These are phyloP conservation scores for Channallabes apus DNA, from an alignment of 2,797 vertebrate genomes.

Conservation along the genomic window DNA sequence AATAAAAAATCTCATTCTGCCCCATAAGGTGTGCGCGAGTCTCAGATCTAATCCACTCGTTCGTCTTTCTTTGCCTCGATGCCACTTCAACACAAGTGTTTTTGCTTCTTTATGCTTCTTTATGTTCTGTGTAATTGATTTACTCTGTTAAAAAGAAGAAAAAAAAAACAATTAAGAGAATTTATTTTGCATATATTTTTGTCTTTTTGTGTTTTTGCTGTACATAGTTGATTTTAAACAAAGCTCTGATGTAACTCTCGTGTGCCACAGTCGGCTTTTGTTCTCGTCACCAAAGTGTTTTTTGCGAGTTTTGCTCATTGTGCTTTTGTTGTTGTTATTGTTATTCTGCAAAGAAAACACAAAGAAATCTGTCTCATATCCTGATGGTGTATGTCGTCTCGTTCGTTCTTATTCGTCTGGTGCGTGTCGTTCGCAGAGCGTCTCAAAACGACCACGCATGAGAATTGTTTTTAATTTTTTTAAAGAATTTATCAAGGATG, in stretches of 20 bases:
- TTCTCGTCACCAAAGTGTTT: conserved; percentile 24
- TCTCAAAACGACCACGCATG: background rate
- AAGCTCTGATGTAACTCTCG: conserved; percentile 62
- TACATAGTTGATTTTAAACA: conserved; percentile 63
- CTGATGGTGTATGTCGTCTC: background rate
- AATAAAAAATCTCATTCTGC: background rate
- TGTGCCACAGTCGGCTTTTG: conserved; percentile 38
- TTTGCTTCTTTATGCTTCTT: conserved; percentile 17
- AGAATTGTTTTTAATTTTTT: background rate
- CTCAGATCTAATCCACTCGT: background rate
- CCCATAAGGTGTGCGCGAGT: background rate
- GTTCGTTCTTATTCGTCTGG: background rate
- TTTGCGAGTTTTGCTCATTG: conserved; percentile 44
- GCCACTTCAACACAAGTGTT: conserved; percentile 4
- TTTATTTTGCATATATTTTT: conserved; percentile 29
- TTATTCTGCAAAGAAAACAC: background rate
- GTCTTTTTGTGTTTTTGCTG: conserved; percentile 60
- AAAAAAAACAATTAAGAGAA: background rate
- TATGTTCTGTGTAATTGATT: conserved; percentile 64
- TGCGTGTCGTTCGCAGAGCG: background rate
- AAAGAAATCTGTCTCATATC: background rate
- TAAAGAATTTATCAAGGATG: background rate
- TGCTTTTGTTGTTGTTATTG: conserved; percentile 3
- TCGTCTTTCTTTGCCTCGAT: background rate
- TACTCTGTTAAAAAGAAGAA: conserved; percentile 57